phyloP scores from a whole-genome alignment of 2,888 invertebrate species.

The Rhyacophila evoluta region DNA sequence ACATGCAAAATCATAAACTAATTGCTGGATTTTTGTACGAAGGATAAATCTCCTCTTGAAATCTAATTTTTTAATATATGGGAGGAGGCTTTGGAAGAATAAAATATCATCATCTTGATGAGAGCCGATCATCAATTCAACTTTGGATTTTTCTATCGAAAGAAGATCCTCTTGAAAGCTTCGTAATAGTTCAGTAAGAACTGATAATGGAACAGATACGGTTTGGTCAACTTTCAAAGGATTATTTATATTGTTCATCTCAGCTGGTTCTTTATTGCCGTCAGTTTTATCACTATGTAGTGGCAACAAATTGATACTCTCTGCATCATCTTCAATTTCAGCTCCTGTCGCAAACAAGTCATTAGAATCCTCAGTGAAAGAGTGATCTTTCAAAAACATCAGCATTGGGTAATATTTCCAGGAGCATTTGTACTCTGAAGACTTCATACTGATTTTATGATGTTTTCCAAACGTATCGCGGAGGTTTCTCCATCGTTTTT shows the following conservation, averaged over 20 bases:
- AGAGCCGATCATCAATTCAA: conserved; percentile 8
- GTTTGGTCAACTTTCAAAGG: neutral
- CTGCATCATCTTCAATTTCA: neutral
- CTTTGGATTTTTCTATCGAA: conserved; percentile 40
- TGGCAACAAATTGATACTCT: too few relatives aligned
- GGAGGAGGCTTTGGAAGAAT: conserved; percentile 46
- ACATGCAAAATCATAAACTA: conserved; percentile 33
- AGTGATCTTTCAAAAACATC: conserved; percentile 15
- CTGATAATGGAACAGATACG: neutral
- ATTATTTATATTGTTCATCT: neutral
- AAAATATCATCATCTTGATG: conserved; percentile 44
- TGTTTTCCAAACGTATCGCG: conserved; percentile 13
- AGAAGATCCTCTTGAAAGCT: conserved; percentile 44
- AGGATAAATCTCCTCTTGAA: conserved; percentile 39
- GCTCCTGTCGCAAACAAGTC: neutral
- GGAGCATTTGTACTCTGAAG: neutral
- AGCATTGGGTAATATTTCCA: neutral
- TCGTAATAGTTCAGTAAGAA: conserved; percentile 27
- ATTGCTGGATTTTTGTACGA: conserved; percentile 42
- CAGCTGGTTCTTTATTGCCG: too few relatives aligned
- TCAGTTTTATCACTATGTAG: too few relatives aligned
- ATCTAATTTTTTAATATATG: conserved; percentile 41
- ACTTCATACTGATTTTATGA: neutral
- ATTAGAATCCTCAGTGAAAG: neutral
- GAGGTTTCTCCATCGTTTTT: conserved; percentile 8